These are phyloP conservation scores for Notolabrus celidotus DNA, from an alignment of 2,797 vertebrate species.

Conservation along the genomic window DNA sequence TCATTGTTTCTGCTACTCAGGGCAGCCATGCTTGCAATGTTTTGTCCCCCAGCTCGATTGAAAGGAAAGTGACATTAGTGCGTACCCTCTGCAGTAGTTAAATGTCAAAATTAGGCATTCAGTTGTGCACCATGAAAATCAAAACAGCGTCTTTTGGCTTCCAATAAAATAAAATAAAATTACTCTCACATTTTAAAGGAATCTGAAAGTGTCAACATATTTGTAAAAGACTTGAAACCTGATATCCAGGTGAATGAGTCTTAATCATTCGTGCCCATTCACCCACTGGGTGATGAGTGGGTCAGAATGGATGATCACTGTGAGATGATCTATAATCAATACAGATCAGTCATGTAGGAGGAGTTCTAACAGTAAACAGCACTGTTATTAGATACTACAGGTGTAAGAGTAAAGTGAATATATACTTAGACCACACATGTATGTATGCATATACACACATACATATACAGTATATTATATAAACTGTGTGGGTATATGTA, in stretches of 20 bases:
- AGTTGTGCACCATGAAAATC: constrained; percentile 1
- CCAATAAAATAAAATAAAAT: neutral
- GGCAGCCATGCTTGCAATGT: too few relatives aligned
- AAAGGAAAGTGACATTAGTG: too few relatives aligned
- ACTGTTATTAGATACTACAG: constrained; percentile 43
- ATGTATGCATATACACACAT: constrained; percentile 36
- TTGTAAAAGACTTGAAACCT: constrained; percentile 35
- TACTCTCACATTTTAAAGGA: constrained; percentile 2
- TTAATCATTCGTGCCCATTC: constrained; percentile 19
- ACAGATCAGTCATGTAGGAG: constrained; percentile 42
- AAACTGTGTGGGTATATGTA: constrained; percentile 33
- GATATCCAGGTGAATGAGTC: constrained; percentile 3
- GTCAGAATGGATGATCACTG: constrained; percentile 49
- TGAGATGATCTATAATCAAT: constrained; percentile 55
- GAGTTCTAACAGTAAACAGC: constrained; percentile 29
- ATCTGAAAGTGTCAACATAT: constrained; percentile 21
- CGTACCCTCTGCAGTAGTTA: neutral
- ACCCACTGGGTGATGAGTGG: constrained; percentile 12
- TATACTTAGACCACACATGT: constrained; percentile 36
- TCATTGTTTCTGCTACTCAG: too few relatives aligned
- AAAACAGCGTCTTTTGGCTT: constrained; percentile 22
- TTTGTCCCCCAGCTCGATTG: too few relatives aligned
- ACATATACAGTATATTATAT: constrained; percentile 42
- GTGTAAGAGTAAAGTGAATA: constrained; percentile 47
- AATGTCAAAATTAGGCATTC: constrained; percentile 1